phyloP scores from a whole-genome alignment of 2,888 invertebrate species.

The Drosophila subquinaria region DNA sequence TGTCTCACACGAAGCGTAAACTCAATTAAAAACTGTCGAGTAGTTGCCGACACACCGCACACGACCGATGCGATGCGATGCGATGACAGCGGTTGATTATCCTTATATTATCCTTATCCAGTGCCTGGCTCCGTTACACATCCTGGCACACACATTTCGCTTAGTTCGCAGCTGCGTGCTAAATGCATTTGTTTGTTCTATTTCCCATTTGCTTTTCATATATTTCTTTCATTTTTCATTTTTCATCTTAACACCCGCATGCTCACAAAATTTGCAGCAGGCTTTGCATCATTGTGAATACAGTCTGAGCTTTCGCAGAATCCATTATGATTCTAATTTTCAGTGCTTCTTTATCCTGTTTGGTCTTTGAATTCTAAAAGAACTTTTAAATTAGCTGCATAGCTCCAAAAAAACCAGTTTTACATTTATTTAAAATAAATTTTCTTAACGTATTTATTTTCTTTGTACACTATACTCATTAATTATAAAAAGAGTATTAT shows the following conservation, averaged over 20 bases:
- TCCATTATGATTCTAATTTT: constrained; percentile 34
- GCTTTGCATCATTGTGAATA: constrained; percentile 8
- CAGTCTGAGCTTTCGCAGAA: constrained; percentile 6
- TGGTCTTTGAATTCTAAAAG: neutral
- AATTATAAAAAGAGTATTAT: neutral
- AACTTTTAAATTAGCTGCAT: too few relatives aligned
- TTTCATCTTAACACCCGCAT: constrained; percentile 28
- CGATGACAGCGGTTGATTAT: constrained; percentile 73
- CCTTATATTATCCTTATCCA: constrained; percentile 52
- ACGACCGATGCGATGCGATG: constrained; percentile 24
- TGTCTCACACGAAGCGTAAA: constrained; percentile 70
- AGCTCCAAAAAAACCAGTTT: too few relatives aligned
- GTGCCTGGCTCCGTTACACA: constrained; percentile 45
- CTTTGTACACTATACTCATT: neutral
- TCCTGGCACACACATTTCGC: constrained; percentile 38
- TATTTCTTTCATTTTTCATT: constrained; percentile 5
- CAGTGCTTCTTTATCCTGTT: constrained; percentile 3
- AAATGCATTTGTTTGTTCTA: constrained; percentile 51
- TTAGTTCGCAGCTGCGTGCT: constrained; percentile 28
- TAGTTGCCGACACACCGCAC: constrained; percentile 52
- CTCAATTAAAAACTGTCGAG: constrained; percentile 80
- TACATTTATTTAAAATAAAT: neutral
- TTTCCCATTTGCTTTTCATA: constrained; percentile 15
- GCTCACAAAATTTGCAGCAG: constrained; percentile 2
- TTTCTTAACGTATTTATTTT: neutral